A percentile compares a stretch with the other conserved stretches of the same genome.
Evolutionary conservation across 2,888 invertebrate species (phyloP).

Genomic region (Erebia ligea): DNA sequence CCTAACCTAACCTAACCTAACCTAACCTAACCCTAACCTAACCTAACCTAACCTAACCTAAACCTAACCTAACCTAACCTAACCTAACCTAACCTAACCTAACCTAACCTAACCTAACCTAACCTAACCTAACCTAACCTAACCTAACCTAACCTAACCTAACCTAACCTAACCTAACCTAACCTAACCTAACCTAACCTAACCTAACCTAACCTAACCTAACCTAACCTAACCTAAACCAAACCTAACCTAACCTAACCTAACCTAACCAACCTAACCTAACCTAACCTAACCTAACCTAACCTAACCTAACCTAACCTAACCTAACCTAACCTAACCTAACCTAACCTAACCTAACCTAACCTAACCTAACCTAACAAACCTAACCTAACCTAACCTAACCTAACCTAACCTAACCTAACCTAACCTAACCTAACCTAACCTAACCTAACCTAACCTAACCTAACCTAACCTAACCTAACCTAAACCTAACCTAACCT

Average conservation of each 20-base stretch:
- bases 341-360: conserved; percentile 44
- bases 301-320: conserved; percentile 44
- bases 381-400: neutral
- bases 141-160: conserved; percentile 28
- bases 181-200: conserved; percentile 13
- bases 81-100: too few species aligned
- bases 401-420: neutral
- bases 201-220: conserved; percentile 18
- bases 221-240: conserved; percentile 20
- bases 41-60: too few species aligned
- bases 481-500: neutral
- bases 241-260: conserved; percentile 14
- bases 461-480: neutral
- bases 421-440: neutral
- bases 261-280: conserved; percentile 27
- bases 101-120: conserved; percentile 31
- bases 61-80: too few species aligned
- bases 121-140: conserved; percentile 31
- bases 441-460: neutral
- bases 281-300: conserved; percentile 40
- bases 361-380: conserved; percentile 37
- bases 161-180: conserved; percentile 24
- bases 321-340: conserved; percentile 43
- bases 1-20: too few species aligned
- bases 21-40: too few species aligned